A percentile compares a stretch with the other conserved stretches of the same genome.
Evolutionary conservation across 2,888 invertebrate species (phyloP).

Genomic region (Thereva unica): DNA sequence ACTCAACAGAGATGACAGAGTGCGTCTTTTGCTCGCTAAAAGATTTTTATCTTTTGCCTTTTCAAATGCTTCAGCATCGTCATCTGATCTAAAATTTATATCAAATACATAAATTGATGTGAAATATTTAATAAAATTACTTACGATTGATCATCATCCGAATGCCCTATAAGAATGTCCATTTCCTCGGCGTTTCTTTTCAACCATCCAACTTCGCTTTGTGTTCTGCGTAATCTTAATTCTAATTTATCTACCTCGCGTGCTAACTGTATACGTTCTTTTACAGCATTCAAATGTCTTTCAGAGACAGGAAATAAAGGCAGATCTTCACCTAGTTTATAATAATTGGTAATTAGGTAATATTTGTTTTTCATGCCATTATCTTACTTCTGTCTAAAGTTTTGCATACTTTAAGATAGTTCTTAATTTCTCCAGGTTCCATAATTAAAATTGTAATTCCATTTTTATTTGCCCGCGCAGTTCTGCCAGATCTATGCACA

Average conservation of each 20-base stretch:
- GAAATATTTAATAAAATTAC: conserved; percentile 33
- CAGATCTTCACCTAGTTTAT: conserved; percentile 73
- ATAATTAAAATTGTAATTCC: conserved; percentile 92
- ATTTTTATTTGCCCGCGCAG: conserved; percentile 85
- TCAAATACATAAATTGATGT: background rate
- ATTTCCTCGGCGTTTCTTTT: conserved; percentile 84
- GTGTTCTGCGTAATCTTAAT: conserved; percentile 65
- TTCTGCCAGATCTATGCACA: conserved; percentile 94
- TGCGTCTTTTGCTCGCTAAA: conserved; percentile 60
- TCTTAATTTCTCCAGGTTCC: conserved; percentile 81
- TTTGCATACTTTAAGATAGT: conserved; percentile 78
- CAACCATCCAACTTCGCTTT: conserved; percentile 80
- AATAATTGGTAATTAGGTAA: background rate
- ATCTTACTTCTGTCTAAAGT: conserved; percentile 81
- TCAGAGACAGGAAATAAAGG: conserved; percentile 80
- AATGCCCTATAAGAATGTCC: conserved; percentile 85
- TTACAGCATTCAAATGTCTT: conserved; percentile 65
- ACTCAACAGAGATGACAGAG: conserved; percentile 61
- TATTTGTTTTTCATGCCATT: background rate
- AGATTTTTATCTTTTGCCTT: conserved; percentile 52
- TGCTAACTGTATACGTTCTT: conserved; percentile 75
- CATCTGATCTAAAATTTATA: conserved; percentile 46
- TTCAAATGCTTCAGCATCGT: conserved; percentile 55
- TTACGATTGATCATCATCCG: conserved; percentile 58
- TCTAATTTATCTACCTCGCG: conserved; percentile 79